These are phyloP conservation scores for Staurois parvus DNA, from an alignment of 2,797 vertebrate species.

Conservation along the genomic window DNA sequence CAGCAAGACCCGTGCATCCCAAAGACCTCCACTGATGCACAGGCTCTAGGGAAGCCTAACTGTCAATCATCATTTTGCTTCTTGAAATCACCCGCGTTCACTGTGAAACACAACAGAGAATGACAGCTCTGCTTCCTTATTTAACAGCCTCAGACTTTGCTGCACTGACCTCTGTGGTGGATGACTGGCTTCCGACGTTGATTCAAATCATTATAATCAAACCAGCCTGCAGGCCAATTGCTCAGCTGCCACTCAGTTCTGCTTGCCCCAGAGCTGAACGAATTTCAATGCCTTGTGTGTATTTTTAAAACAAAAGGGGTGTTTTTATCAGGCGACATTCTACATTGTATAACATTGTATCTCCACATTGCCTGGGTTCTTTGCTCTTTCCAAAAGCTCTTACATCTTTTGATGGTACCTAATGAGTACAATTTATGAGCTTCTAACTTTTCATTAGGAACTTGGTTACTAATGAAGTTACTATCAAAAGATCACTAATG, in stretches of 20 bases:
- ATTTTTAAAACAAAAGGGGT: slow-evolving; percentile 42
- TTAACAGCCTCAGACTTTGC: slow-evolving; percentile 47
- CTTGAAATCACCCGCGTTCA: slow-evolving; percentile 31
- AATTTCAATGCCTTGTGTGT: slow-evolving; percentile 39
- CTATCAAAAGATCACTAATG: neutral
- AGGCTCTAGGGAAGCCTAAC: slow-evolving; percentile 36
- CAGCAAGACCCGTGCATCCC: neutral
- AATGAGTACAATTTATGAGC: neutral
- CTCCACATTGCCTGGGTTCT: neutral
- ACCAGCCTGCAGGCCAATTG: slow-evolving; percentile 49
- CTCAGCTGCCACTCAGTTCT: slow-evolving; percentile 44
- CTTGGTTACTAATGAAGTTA: neutral
- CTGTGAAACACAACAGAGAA: slow-evolving; percentile 34
- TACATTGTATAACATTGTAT: neutral
- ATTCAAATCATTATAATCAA: slow-evolving; percentile 51
- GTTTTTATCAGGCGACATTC: slow-evolving; percentile 33
- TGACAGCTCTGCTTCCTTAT: slow-evolving; percentile 52
- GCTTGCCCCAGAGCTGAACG: slow-evolving; percentile 44
- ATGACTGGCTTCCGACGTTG: slow-evolving; percentile 50
- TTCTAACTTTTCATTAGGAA: neutral
- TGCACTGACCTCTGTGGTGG: slow-evolving; percentile 53
- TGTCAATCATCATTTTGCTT: slow-evolving; percentile 43
- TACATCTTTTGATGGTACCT: too few species aligned
- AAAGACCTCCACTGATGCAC: slow-evolving; percentile 22
- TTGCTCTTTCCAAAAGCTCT: neutral